Conservation (phyloP, 2,113 vertebrate genomes). For the Ailurus styani region DNA sequence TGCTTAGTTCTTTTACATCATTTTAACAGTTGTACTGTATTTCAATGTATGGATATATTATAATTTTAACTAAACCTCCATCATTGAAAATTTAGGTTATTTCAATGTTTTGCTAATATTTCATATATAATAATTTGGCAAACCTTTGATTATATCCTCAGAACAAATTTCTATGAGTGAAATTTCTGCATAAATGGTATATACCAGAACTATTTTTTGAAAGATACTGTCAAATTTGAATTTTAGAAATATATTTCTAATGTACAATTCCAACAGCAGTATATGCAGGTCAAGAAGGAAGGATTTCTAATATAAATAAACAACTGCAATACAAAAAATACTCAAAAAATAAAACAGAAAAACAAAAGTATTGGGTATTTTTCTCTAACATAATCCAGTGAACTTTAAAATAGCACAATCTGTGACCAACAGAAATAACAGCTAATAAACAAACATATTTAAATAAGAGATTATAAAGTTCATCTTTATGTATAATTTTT, state of each 20-base stretch:
- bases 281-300: background rate
- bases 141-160: background rate
- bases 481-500: background rate
- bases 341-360: background rate
- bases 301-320: background rate
- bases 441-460: background rate
- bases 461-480: background rate
- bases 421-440: background rate
- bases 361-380: background rate
- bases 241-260: background rate
- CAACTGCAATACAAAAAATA: background rate
- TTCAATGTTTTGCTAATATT: background rate
- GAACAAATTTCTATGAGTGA: background rate
- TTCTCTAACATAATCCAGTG: background rate
- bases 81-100: background rate
- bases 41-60: background rate
- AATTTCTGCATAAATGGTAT: background rate
- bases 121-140: background rate
- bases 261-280: background rate
- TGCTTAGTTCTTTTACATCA: slow-evolving; percentile 11
- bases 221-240: background rate
- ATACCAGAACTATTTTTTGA: background rate
- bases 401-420: background rate
- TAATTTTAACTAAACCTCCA: background rate
- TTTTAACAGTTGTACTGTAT: background rate